These are phyloP conservation scores for Dufourea novaeangliae DNA, from an alignment of 1,140 invertebrate species.

Conservation along the genomic window DNA sequence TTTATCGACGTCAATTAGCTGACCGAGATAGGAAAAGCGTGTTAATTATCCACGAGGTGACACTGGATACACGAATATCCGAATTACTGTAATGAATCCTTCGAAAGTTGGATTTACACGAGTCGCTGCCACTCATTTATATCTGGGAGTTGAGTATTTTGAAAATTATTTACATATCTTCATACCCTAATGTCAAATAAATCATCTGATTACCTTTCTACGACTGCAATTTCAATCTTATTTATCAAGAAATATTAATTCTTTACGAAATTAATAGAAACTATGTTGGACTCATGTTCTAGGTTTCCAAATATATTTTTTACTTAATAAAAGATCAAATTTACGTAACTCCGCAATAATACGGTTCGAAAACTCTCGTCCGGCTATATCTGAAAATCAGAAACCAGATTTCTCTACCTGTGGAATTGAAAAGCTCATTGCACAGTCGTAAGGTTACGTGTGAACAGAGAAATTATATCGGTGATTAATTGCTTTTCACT, in stretches of 20 bases:
- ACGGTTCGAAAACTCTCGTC: background rate
- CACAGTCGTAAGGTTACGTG: background rate
- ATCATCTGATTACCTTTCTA: too few relatives aligned
- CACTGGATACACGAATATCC: background rate
- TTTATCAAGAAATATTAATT: too few relatives aligned
- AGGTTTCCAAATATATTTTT: too few relatives aligned
- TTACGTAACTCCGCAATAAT: background rate
- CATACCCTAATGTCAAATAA: too few relatives aligned
- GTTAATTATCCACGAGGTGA: conserved; percentile 45
- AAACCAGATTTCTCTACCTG: background rate
- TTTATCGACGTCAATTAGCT: conserved; percentile 59
- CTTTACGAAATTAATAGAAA: too few relatives aligned
- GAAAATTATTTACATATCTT: background rate
- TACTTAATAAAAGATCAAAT: background rate
- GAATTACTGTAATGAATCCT: background rate
- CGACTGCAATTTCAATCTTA: too few relatives aligned
- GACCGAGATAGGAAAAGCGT: conserved; percentile 28
- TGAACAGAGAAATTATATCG: conserved; percentile 21
- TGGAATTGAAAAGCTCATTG: background rate
- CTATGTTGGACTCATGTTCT: too few relatives aligned
- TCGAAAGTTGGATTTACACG: conserved; percentile 17
- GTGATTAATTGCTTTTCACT: conserved; percentile 41
- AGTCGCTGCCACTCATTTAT: background rate
- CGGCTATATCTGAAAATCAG: background rate
- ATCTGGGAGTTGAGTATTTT: background rate